Evolutionary conservation across 2,113 vertebrate species (phyloP).

Genomic region (Nycticebus coucang): DNA sequence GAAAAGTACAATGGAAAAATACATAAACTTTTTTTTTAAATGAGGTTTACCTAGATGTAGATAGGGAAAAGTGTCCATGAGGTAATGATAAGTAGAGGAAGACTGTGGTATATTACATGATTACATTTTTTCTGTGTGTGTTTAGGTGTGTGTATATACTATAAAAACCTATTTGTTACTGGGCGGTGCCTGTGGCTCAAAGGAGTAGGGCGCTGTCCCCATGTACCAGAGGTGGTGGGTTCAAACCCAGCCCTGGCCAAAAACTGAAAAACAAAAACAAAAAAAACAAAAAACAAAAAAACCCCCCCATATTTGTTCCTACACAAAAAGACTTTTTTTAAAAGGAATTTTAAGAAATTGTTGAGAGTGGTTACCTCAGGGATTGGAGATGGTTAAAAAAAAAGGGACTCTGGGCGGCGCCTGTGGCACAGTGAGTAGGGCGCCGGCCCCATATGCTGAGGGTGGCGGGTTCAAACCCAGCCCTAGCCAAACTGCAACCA

Average conservation of each 20-base stretch:
- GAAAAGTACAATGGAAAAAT: background rate
- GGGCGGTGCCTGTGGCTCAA: no score
- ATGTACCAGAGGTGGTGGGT: no score
- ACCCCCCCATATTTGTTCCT: background rate
- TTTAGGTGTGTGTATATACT: background rate
- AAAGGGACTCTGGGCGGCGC: no score
- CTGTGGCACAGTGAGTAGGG: no score
- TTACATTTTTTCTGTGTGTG: background rate
- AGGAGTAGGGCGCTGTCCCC: no score
- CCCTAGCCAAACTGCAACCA: no score
- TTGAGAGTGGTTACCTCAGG: background rate
- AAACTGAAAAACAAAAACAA: no score
- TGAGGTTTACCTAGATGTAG: background rate
- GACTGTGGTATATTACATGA: background rate
- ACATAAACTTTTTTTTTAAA: background rate
- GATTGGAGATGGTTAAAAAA: background rate
- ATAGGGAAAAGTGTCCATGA: background rate
- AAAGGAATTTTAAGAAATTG: background rate
- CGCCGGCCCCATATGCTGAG: no score
- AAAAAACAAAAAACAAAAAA: no score
- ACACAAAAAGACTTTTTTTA: background rate
- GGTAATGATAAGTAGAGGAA: background rate
- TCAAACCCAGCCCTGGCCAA: no score
- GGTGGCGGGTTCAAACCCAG: no score
- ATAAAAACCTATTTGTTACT: background rate